Evolutionary conservation across 2,888 invertebrate genomes (phyloP), one percentile per base, ranked within the genome.

Genomic region (Rotaria socialis): DNA sequence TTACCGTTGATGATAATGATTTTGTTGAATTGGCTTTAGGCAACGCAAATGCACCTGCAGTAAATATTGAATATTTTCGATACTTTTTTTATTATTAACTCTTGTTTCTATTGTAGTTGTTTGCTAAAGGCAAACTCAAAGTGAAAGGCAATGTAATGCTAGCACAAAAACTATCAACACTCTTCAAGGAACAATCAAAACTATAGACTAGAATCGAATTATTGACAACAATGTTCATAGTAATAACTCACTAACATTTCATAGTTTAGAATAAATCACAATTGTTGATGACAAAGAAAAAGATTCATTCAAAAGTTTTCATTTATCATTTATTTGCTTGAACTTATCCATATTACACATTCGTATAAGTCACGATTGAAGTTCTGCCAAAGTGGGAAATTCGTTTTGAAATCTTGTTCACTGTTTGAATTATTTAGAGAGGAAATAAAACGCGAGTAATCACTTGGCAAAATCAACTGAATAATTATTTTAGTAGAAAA

Each of bases 131-230:
- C 84, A 96, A 95, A 92, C 92, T 96, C 88, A 96, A 96, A 92
- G 93, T 96, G 87, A 93, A 94, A 88, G 97, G 97, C 88, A 96
- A 97, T 91, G 94, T 96, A 27, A 95, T 96, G 95, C 92, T 96
- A 86, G 94, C 95, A 7, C 96, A 96, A 91, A 97, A 96, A 92
- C 92, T 97, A 88, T 94, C 94, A 86, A 94, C 94, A 1, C 91
- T 96, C 27, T 92, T 96, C 88, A 94, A 95, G 90, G 89, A 89
- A 50, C 89, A 89, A 85, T 85, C 90, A 85, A 90, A 90, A 85
- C 60, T 88, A 84, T 88, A 85, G 86, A 67, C 35, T 35, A 27
- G 4, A 55, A 27, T 27, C 14, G 50, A 50, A 67, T 35, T 67
- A 10, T 60, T 50, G 50, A 50, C 14, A 50, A 50, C 14, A 4